Evolutionary conservation across 2,113 vertebrate species (phyloP).

Genomic region (Copsychus sechellarum): DNA sequence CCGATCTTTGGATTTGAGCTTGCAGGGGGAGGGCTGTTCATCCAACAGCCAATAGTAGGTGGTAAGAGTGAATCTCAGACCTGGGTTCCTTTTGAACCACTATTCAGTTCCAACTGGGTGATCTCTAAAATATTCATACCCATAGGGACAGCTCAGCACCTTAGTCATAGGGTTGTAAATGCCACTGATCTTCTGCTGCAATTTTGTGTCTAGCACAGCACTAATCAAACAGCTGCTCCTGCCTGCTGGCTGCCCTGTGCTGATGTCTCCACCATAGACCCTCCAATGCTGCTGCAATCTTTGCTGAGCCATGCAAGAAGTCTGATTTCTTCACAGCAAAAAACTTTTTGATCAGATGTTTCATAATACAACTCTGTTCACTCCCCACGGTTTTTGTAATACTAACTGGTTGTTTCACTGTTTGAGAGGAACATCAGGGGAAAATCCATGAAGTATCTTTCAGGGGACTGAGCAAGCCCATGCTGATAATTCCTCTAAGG

Average conservation of each 20-base stretch:
- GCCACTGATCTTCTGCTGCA: background rate
- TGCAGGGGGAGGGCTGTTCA: background rate
- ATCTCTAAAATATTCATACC: background rate
- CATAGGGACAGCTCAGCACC: background rate
- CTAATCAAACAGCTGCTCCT: background rate
- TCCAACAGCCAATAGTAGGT: background rate
- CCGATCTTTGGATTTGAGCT: background rate
- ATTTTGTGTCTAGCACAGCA: background rate
- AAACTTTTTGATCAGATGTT: background rate
- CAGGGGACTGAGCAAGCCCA: background rate
- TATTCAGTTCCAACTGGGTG: background rate
- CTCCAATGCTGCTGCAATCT: background rate
- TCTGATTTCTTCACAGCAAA: background rate
- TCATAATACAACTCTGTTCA: background rate
- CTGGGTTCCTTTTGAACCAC: background rate
- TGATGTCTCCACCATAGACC: background rate
- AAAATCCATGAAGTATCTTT: background rate
- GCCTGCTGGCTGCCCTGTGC: background rate
- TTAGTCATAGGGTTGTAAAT: background rate
- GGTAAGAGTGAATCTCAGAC: background rate
- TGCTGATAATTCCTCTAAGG: background rate
- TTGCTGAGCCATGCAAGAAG: background rate
- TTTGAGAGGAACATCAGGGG: background rate
- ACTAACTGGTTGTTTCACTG: background rate
- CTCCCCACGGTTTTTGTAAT: background rate